A percentile compares a stretch with the other conserved stretches of the same genome.
phyloP scores from a whole-genome alignment of 2,888 invertebrate genomes.

The Aspidapion aeneum region DNA sequence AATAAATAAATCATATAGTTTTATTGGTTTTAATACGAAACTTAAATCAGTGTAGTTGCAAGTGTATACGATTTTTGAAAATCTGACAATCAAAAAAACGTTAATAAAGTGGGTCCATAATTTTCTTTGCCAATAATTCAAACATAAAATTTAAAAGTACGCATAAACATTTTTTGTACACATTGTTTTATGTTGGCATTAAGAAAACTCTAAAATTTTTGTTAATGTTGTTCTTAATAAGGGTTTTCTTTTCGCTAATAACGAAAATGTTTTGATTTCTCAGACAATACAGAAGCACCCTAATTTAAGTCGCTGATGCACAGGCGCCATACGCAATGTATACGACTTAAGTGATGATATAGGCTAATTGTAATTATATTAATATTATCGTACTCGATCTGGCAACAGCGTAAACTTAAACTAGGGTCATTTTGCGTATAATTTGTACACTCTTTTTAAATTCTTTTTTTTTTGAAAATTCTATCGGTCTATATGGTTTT shows the following conservation, averaged over 20 bases:
- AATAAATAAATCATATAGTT: too few species aligned
- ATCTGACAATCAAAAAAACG: background rate
- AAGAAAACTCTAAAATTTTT: conserved; percentile 25
- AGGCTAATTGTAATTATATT: conserved; percentile 37
- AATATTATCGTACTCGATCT: conserved; percentile 29
- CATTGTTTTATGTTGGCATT: too few species aligned
- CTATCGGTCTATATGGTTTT: too few species aligned
- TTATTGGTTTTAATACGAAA: background rate
- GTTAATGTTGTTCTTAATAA: conserved; percentile 33
- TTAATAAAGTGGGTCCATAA: conserved; percentile 12
- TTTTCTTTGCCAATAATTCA: too few species aligned
- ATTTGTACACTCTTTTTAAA: conserved; percentile 5
- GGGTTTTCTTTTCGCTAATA: conserved; percentile 12
- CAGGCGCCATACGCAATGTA: conserved; percentile 34
- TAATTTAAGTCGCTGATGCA: background rate
- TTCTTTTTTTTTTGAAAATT: too few species aligned
- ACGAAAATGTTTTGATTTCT: background rate
- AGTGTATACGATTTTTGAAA: background rate
- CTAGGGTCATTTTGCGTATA: conserved; percentile 14
- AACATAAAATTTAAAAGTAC: too few species aligned
- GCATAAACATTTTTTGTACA: too few species aligned
- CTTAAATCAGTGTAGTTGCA: background rate
- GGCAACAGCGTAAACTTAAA: conserved; percentile 15
- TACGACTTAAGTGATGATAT: conserved; percentile 46
- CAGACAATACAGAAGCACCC: conserved; percentile 18